Evolutionary conservation across 2,797 vertebrate species (phyloP), one percentile per base, ranked within the genome.

Genomic region (Micrastur ruficollis): DNA sequence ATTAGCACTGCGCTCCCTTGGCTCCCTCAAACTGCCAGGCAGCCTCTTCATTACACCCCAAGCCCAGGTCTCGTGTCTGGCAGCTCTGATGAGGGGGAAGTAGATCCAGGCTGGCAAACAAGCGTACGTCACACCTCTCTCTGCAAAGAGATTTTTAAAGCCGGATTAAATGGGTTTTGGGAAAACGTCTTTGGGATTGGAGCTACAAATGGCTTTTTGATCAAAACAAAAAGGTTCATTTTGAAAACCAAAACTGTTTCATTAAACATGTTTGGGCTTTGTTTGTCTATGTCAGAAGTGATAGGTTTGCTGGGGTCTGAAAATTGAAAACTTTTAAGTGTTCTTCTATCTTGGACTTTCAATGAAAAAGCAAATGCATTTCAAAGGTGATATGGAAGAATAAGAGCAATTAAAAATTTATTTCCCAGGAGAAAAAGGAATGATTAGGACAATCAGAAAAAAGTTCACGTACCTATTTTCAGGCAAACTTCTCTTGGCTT

Each of bases 231-330:
- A 46, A 9, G 3, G 14, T 63, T 93, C 56, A 16, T 80, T 86
- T 74, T 73, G 91, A 92, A 67, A 92, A 47, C 34, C 40, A 13
- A 85, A 92, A 82, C 96, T 96, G 96, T 97, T 97, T 96, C 95
- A 96, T 97, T 97, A 97, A 88, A 95, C 96, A 81, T 95, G 96
- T 96, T 96, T 7, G 65, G 96, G 96, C 96, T 95, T 91, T 89
- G 95, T 85, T 95, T 94, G 86, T 73, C 86, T 76, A 27, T 93
- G 89, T 88, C 81, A 22, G 65, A 74, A 95, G 91, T 8, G 16
- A 78, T 14, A 46, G 81, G 72, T 49, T 94, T 76, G 68, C 75
- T 0, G 1, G 76, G 80, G 80, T 71, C 91, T 94, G 94, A 80
- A 92, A 95, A 96, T 91, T 38, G 94, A 74, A 93, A 94, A 72